These are phyloP conservation scores for Ceyx cyanopectus DNA, from an alignment of 2,113 vertebrate species.

Conservation along the genomic window DNA sequence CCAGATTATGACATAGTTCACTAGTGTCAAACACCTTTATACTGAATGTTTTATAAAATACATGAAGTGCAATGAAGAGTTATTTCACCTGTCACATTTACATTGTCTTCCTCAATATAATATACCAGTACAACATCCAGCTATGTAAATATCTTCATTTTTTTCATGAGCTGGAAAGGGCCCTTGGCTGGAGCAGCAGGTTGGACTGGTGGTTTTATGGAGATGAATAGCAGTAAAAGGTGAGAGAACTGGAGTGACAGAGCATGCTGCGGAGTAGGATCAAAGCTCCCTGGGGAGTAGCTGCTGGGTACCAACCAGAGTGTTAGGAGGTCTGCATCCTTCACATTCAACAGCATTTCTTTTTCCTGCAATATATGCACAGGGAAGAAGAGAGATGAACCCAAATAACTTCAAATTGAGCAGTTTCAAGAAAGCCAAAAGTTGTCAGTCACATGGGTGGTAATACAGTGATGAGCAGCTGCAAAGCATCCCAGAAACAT, in stretches of 20 bases:
- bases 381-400: background rate
- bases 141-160: background rate
- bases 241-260: conserved; percentile 19
- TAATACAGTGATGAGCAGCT: rapidly evolving
- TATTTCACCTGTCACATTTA: background rate
- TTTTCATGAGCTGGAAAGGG: background rate
- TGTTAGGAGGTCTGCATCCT: background rate
- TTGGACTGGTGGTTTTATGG: background rate
- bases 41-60: background rate
- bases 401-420: background rate
- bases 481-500: background rate
- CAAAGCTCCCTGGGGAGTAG: background rate
- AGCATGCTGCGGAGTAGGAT: background rate
- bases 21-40: background rate
- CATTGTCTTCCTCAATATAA: background rate
- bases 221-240: background rate
- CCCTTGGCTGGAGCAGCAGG: background rate
- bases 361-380: background rate
- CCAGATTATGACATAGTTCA: background rate
- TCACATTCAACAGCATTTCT: background rate
- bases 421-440: background rate
- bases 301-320: background rate
- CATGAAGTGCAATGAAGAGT: background rate
- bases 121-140: background rate
- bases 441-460: rapidly evolving